phyloP scores from a whole-genome alignment of 2,113 vertebrate species.

The Arvicanthis niloticus region DNA sequence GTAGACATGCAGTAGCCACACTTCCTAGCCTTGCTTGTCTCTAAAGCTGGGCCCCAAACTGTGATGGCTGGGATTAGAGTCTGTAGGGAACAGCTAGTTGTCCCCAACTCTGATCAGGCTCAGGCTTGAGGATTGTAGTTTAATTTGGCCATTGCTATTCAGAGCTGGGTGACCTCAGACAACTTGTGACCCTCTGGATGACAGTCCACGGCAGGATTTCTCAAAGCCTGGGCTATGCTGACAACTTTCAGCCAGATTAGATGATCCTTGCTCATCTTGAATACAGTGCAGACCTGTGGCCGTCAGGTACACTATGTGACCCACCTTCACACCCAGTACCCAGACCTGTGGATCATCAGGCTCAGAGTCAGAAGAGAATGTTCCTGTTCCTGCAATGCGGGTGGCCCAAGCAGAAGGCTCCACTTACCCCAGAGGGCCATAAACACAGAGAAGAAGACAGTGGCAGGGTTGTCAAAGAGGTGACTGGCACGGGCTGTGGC shows the following conservation, averaged over 20 bases:
- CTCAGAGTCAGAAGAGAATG: background rate
- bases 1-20: background rate
- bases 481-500: constrained; percentile 97
- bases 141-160: rapidly evolving
- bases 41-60: background rate
- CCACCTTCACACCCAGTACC: rapidly evolving
- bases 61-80: background rate
- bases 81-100: background rate
- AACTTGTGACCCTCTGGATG: background rate
- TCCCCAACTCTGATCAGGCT: background rate
- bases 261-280: rapidly evolving
- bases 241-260: background rate
- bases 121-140: background rate
- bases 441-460: constrained; percentile 98
- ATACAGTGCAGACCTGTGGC: background rate
- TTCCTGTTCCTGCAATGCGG: rapidly evolving
- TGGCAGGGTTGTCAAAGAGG: constrained; percentile 98
- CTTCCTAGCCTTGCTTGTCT: background rate
- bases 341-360: rapidly evolving
- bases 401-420: rapidly evolving
- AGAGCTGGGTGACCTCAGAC: background rate
- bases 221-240: rapidly evolving
- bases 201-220: background rate
- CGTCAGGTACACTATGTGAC: background rate
- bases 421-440: constrained; percentile 98